A percentile compares a stretch with the other conserved stretches of the same genome.
These are phyloP conservation scores for Agriopis leucophaearia DNA, from an alignment of 2,888 invertebrate species.

Conservation along the genomic window DNA sequence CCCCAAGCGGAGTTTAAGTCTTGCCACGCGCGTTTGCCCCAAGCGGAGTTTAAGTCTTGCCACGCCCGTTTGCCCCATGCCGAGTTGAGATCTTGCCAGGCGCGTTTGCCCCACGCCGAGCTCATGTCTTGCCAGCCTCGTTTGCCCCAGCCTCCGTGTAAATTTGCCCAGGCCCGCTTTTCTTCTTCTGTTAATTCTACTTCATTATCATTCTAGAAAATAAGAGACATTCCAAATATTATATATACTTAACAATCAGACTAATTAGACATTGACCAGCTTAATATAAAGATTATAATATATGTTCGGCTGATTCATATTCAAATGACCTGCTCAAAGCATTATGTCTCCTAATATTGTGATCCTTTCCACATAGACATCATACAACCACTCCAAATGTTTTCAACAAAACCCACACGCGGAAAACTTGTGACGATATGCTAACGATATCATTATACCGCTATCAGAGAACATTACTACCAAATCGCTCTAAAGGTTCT, in stretches of 20 bases:
- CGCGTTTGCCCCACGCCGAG: slow-evolving; percentile 87
- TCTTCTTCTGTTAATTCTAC: slow-evolving; percentile 84
- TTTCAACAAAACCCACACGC: slow-evolving; percentile 8
- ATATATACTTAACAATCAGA: background rate
- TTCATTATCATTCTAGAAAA: slow-evolving; percentile 74
- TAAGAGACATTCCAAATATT: slow-evolving; percentile 2
- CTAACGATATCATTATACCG: slow-evolving; percentile 26
- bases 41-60: slow-evolving; percentile 84
- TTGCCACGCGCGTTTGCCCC: slow-evolving; percentile 88
- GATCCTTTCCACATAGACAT: slow-evolving; percentile 16
- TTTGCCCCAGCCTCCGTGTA: slow-evolving; percentile 87
- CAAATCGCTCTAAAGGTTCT: background rate
- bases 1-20: slow-evolving; percentile 81
- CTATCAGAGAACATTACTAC: slow-evolving; percentile 14
- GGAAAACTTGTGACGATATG: slow-evolving; percentile 18
- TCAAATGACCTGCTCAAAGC: no score
- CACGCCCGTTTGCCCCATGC: slow-evolving; percentile 88
- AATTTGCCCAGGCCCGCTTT: slow-evolving; percentile 87
- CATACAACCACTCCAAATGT: slow-evolving; percentile 1
- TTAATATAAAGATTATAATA: no score
- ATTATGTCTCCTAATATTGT: background rate
- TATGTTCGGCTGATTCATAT: no score
- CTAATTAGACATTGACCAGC: background rate
- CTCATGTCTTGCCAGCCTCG: slow-evolving; percentile 87
- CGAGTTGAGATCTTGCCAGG: slow-evolving; percentile 85